Base-by-base conservation (phyloP, 2,113 vertebrate species). In the Epinephelus cyanopodus region DNA sequence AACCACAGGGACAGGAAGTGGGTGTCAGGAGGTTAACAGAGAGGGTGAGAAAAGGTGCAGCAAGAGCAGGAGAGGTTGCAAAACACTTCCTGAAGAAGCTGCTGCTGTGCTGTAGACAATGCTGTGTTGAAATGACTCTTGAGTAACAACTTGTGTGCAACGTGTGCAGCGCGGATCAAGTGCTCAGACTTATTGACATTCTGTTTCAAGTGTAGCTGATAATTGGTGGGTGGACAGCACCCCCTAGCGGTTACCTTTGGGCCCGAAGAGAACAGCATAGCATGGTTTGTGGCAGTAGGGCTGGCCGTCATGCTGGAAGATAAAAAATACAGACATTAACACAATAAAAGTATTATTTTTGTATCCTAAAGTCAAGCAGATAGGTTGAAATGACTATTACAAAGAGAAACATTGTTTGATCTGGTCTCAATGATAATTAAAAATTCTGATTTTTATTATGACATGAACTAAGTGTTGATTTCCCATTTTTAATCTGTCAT, bases 231-330 rank as follows among this genome's bases (percentile, higher is more conserved):
- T 56, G n/a, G 87, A 92, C 85, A 75, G 93, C 95, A 23, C 95
- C 95, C 50, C 82, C 95, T 95, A 93, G 92, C 89, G 95, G 93
- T 89, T 96, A 99, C 98, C 98, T 97, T 99, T 99, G 86, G 98
- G 98, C 72, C 98, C 97, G 0, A 97, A 97, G 64, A 99, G 95
- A 0, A 96, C 96, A 33, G 98, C 98, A 0, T 99, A 99, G 93
- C 98, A 99, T 0, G 98, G 97, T 81, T 99, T 99, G 95, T 99
- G 98, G 94, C 98, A 99, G 95, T 97, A 99, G 1, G 98, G 98
- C 79, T 97, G 96, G 72, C 97, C 96, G 2, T 98, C 96, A 1
- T 99, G 98, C 98, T 99, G 95, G 3, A 80, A 61, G 0, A 5
- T 77, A 3, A 58, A 82, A 14, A 66, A 79, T 11, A 18, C 3